Conservation (phyloP, 2,888 invertebrate species). For the Arctia plantaginis region DNA sequence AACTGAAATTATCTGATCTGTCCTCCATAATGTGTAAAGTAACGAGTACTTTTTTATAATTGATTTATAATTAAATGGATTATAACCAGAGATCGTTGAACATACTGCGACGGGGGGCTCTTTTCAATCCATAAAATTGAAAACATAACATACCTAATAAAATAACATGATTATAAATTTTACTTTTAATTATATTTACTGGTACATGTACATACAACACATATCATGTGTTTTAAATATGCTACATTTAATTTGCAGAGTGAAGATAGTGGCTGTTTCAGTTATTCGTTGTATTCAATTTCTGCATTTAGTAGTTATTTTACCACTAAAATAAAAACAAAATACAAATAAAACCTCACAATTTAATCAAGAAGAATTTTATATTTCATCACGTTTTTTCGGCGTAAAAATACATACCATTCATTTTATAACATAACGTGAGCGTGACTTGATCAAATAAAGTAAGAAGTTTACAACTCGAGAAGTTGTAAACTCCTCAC, state of each 20-base stretch:
- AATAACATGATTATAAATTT: no score
- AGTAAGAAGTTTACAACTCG: constrained; percentile 62
- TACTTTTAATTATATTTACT: no score
- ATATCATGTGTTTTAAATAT: background rate
- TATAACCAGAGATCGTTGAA: no score
- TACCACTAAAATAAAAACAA: constrained; percentile 32
- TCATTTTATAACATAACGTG: constrained; percentile 56
- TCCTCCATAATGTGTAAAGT: no score
- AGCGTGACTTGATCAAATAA: constrained; percentile 69
- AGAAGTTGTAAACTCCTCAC: constrained; percentile 52
- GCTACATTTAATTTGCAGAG: background rate
- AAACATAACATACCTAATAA: no score
- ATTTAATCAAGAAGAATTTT: constrained; percentile 49
- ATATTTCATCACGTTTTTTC: constrained; percentile 47
- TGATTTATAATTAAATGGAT: no score
- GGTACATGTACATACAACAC: no score
- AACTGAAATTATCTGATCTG: background rate
- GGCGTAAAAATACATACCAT: constrained; percentile 46
- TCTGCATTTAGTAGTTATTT: constrained; percentile 36
- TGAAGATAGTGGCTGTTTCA: background rate
- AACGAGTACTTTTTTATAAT: no score
- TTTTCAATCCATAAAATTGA: no score
- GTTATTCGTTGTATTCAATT: constrained; percentile 5
- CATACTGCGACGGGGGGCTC: no score
- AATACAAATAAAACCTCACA: constrained; percentile 45